Evolutionary conservation across 2,888 invertebrate species (phyloP).

Genomic region (Mantis religiosa): DNA sequence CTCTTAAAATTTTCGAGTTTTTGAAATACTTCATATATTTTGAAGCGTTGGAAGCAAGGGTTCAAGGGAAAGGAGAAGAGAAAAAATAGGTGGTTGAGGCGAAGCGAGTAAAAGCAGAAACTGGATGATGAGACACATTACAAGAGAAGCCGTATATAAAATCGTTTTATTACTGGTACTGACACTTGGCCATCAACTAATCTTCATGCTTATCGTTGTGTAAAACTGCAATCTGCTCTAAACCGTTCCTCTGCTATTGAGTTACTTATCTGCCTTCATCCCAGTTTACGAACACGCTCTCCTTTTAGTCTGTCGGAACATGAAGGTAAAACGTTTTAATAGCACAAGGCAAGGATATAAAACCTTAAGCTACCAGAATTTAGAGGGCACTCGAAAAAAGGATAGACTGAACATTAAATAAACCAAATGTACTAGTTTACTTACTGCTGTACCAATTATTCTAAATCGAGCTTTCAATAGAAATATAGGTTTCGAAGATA

Average conservation of each 20-base stretch:
- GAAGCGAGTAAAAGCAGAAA: not conserved
- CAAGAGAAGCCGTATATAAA: not conserved
- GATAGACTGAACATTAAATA: too few species aligned
- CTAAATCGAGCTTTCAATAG: too few species aligned
- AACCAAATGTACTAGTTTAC: too few species aligned
- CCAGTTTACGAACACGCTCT: not conserved
- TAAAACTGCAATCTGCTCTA: not conserved
- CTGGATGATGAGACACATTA: not conserved
- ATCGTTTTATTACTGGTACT: not conserved
- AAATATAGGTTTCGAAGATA: too few species aligned
- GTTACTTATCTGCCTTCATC: not conserved
- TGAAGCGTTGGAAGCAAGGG: too few species aligned
- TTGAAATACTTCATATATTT: too few species aligned
- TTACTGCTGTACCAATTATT: too few species aligned
- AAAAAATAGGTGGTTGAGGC: not conserved
- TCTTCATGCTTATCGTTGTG: not conserved
- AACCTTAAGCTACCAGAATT: too few species aligned
- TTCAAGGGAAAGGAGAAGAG: not conserved
- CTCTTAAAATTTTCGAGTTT: too few species aligned
- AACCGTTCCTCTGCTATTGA: not conserved
- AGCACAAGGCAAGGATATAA: not conserved
- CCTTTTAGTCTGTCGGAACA: not conserved
- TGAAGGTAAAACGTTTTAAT: not conserved
- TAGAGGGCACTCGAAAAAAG: too few species aligned
- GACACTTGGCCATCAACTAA: too few species aligned